phyloP scores from a whole-genome alignment of 2,797 vertebrate species.

The Pogonophryne albipinna region DNA sequence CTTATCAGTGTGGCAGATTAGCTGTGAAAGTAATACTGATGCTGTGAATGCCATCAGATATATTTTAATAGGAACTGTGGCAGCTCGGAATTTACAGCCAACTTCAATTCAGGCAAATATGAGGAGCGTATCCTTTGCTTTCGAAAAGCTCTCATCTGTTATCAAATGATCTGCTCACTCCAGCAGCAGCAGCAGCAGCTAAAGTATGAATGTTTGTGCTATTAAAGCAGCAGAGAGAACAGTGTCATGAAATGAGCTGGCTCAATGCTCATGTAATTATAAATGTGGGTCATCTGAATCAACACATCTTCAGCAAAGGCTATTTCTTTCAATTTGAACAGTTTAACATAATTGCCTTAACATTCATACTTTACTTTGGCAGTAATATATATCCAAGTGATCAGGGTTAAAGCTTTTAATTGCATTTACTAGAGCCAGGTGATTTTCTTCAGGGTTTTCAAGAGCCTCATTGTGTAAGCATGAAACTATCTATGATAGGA shows the following conservation, averaged over 20 bases:
- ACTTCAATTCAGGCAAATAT: slow-evolving; percentile 20
- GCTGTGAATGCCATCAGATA: slow-evolving; percentile 72
- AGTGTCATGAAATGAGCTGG: slow-evolving; percentile 30
- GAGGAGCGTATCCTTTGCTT: slow-evolving; percentile 14
- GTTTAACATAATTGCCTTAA: slow-evolving; percentile 41
- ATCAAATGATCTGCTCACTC: slow-evolving; percentile 49
- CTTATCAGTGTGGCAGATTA: slow-evolving; percentile 76
- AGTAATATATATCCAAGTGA: slow-evolving; percentile 27
- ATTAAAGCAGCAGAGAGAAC: slow-evolving; percentile 36
- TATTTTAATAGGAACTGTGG: slow-evolving; percentile 64
- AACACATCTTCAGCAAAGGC: slow-evolving; percentile 23
- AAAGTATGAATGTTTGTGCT: slow-evolving; percentile 42
- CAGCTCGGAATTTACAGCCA: slow-evolving; percentile 47
- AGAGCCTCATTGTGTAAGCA: slow-evolving; percentile 13
- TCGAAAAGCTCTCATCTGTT: slow-evolving; percentile 62
- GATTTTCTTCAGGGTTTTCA: slow-evolving; percentile 18
- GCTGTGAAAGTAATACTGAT: slow-evolving; percentile 68
- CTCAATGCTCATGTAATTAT: slow-evolving; percentile 46
- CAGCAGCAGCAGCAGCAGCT: slow-evolving; percentile 33
- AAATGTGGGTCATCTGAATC: slow-evolving; percentile 52
- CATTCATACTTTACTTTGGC: slow-evolving; percentile 39
- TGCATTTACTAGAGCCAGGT: slow-evolving; percentile 24
- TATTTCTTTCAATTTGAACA: slow-evolving; percentile 23
- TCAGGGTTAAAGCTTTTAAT: slow-evolving; percentile 28
- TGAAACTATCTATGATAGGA: slow-evolving; percentile 18